Base-by-base conservation (phyloP, 2,113 vertebrate genomes). In the Pedetes capensis region DNA sequence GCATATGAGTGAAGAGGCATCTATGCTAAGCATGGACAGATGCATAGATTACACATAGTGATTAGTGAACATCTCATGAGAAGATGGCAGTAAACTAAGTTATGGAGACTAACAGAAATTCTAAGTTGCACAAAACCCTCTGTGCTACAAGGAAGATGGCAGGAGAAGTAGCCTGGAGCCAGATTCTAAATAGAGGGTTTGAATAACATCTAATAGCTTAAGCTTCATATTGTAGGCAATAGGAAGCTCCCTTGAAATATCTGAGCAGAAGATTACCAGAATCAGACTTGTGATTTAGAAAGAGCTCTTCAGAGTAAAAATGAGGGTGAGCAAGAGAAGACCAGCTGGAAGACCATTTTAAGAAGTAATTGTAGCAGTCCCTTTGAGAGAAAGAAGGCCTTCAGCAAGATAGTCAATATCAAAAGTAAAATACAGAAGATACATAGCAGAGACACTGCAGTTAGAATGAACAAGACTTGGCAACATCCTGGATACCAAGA, bases 281-380 rank as follows among this genome's bases (percentile, higher is more conserved):
- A 85, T 59, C 53, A 88, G 84, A 68, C 34, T 12, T 61, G 61
- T 78, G 80, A 81, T 78, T 93, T 55, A 93, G 55, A 90, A 87
- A 87, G 66, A 72, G 47, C 25, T 68, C 91, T 93, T 81, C 71
- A 82, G 37, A 82, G 91, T 39, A 81, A 66, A 80, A 80, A 92
- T 53, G n/a, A 61, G 47, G 57, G 84, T 63, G 69, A 85, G 39
- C 16, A 64, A 69, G 86, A 88, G 47, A 51, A 72, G 16, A 51
- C 12, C 66, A 59, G 66, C 59, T 22, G 12, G 57, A 57, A 82
- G 84, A 55, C 76, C 20, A 17, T 34, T n/a, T 86, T 49, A 79
- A n/a, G 87, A 97, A 66, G 80, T 83, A 79, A 91, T 2, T 78
- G 55, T 23, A 71, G 80, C 16, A 68, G 53, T 76, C 74, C 86